These are phyloP conservation scores for Steromphala cineraria DNA, from an alignment of 2,888 invertebrate species.

Conservation along the genomic window DNA sequence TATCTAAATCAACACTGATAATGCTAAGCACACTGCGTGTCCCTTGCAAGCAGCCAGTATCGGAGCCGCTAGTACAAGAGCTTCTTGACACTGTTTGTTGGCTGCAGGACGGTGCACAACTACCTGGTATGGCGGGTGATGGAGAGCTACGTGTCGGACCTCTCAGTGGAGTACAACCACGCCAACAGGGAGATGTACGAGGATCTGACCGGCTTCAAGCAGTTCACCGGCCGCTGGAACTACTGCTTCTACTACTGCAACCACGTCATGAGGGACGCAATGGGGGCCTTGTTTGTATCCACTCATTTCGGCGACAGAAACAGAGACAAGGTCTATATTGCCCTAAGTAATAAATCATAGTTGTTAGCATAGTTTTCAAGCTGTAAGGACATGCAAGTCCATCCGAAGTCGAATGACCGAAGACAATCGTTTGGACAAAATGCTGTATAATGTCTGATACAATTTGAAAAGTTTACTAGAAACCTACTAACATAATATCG, in stretches of 20 bases:
- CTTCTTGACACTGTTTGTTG: neutral
- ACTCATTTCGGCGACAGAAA: slow-evolving; percentile 59
- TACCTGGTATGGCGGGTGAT: slow-evolving; percentile 80
- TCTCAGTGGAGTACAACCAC: slow-evolving; percentile 76
- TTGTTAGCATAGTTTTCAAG: too few species aligned
- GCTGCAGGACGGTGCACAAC: slow-evolving; percentile 78
- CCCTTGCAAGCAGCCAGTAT: too few species aligned
- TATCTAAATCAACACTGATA: too few species aligned
- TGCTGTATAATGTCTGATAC: too few species aligned
- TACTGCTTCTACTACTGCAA: slow-evolving; percentile 59
- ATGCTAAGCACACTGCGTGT: too few species aligned
- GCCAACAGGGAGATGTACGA: slow-evolving; percentile 62
- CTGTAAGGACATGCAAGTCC: too few species aligned
- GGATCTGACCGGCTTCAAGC: slow-evolving; percentile 47
- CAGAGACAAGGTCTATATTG: slow-evolving; percentile 54
- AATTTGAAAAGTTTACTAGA: too few species aligned
- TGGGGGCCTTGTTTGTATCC: slow-evolving; percentile 58
- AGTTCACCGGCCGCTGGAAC: slow-evolving; percentile 57
- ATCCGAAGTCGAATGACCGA: too few species aligned
- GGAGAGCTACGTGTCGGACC: slow-evolving; percentile 78
- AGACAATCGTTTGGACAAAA: too few species aligned
- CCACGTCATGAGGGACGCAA: slow-evolving; percentile 51
- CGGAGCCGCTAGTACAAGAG: too few species aligned
- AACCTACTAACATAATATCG: too few species aligned
- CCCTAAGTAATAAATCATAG: neutral